Evolutionary conservation across 30 jellyfish, hydroid and myxozoan species (phyloP).

Genomic region (Sanderia malayensis): DNA sequence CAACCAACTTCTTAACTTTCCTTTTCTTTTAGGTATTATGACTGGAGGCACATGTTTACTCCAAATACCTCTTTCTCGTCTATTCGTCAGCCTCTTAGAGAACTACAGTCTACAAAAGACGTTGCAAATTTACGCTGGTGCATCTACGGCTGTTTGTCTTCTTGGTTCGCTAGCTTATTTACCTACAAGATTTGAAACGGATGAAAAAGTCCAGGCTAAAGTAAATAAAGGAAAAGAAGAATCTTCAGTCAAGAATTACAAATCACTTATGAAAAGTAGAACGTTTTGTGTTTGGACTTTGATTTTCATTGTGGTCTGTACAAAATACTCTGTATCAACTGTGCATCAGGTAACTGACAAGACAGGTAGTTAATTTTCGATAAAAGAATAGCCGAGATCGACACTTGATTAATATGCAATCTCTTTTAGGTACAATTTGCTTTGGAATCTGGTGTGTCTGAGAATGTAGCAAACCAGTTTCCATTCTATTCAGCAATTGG

Average conservation of each 20-base stretch:
- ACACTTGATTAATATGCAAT: too few species aligned
- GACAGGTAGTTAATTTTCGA: background rate
- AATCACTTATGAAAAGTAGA: slow-evolving; percentile 6
- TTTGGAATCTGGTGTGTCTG: slow-evolving; percentile 35
- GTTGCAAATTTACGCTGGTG: slow-evolving; percentile 19
- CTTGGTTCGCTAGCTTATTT: slow-evolving; percentile 20
- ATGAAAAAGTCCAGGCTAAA: background rate
- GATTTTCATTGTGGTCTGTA: background rate
- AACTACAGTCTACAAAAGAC: slow-evolving; percentile 21
- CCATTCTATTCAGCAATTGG: slow-evolving; percentile 46
- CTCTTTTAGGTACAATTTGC: slow-evolving; percentile 49
- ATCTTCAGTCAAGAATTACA: background rate
- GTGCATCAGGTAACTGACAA: slow-evolving; percentile 43
- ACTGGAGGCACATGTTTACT: slow-evolving; percentile 25
- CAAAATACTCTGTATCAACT: slow-evolving; percentile 27
- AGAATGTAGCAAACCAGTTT: slow-evolving; percentile 24
- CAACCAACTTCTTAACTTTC: background rate
- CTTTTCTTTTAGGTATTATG: slow-evolving; percentile 17
- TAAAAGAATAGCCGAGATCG: background rate
- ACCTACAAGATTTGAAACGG: slow-evolving; percentile 12
- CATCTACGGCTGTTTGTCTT: slow-evolving; percentile 18
- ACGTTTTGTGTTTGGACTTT: slow-evolving; percentile 7
- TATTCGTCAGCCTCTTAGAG: slow-evolving; percentile 8
- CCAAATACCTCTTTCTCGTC: slow-evolving; percentile 12
- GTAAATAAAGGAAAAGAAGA: background rate